These are phyloP conservation scores for Bolinopsis microptera DNA, from an alignment of 37 sponge, comb jelly and placozoan genomes.

Conservation along the genomic window DNA sequence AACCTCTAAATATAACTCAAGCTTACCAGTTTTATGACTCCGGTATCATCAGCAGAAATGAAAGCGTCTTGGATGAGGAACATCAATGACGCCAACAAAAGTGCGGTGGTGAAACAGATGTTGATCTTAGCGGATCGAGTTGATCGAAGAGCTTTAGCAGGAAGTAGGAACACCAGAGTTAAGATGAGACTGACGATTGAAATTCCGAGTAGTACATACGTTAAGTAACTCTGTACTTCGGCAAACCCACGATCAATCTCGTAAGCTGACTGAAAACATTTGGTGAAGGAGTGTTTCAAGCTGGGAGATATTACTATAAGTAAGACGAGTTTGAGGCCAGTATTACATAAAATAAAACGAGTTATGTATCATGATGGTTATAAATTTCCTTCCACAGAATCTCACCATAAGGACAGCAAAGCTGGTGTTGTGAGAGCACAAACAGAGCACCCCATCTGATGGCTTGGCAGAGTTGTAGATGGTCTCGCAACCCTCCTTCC, in stretches of 20 bases:
- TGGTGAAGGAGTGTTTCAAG: neutral
- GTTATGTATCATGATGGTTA: too few species aligned
- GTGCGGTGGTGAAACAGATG: slow-evolving; percentile 49
- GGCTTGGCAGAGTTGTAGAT: neutral
- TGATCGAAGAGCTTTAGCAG: slow-evolving; percentile 8
- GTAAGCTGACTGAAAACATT: slow-evolving; percentile 44
- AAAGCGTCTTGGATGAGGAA: slow-evolving; percentile 54
- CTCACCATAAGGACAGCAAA: slow-evolving; percentile 60
- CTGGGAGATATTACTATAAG: too few species aligned
- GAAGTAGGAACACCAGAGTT: slow-evolving; percentile 9
- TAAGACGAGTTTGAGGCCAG: too few species aligned
- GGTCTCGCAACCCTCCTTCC: slow-evolving; percentile 14
- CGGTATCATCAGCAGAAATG: slow-evolving; percentile 1
- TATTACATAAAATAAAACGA: too few species aligned
- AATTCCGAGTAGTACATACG: slow-evolving; percentile 4
- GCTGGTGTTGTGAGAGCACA: slow-evolving; percentile 56
- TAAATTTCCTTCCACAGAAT: too few species aligned
- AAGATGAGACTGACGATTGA: slow-evolving; percentile 31
- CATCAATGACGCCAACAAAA: slow-evolving; percentile 3
- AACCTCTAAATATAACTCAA: too few species aligned
- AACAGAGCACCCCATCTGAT: slow-evolving; percentile 10
- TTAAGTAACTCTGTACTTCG: neutral
- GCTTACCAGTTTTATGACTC: slow-evolving; percentile 39
- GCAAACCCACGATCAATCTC: slow-evolving; percentile 60
- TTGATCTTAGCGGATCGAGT: slow-evolving; percentile 63